phyloP scores from a whole-genome alignment of 2,797 vertebrate genomes.

The Peromyscus attwateri region DNA sequence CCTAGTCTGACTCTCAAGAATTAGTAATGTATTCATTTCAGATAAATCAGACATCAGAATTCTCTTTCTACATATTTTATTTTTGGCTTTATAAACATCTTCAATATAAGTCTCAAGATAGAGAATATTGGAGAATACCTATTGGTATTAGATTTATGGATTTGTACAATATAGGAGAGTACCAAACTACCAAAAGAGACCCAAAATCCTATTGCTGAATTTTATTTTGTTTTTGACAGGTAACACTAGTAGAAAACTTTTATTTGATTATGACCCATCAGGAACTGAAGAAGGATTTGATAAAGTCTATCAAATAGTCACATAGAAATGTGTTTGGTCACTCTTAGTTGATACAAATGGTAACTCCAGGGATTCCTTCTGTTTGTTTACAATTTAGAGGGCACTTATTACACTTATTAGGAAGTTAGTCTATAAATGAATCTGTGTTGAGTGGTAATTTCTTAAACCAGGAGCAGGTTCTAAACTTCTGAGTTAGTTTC shows the following conservation, averaged over 20 bases:
- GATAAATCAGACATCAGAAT: not conserved
- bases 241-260: not conserved
- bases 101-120: not conserved
- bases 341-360: not conserved
- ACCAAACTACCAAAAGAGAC: not conserved
- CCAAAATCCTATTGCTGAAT: not conserved
- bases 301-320: not conserved
- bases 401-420: not conserved
- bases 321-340: not conserved
- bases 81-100: not conserved
- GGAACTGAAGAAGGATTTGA: not conserved
- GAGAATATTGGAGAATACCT: not conserved
- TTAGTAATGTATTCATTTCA: not conserved
- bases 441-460: not conserved
- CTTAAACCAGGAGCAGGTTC: not conserved
- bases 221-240: slow-evolving; percentile 1
- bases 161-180: not conserved
- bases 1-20: not conserved
- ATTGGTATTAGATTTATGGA: not conserved
- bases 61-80: not conserved
- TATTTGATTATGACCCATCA: not conserved
- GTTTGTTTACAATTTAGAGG: not conserved
- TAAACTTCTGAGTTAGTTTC: not conserved
- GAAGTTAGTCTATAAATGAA: slow-evolving; percentile 27
- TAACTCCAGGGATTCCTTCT: not conserved